phyloP scores from a whole-genome alignment of 1,140 invertebrate genomes.

The Caenorhabditis latens region DNA sequence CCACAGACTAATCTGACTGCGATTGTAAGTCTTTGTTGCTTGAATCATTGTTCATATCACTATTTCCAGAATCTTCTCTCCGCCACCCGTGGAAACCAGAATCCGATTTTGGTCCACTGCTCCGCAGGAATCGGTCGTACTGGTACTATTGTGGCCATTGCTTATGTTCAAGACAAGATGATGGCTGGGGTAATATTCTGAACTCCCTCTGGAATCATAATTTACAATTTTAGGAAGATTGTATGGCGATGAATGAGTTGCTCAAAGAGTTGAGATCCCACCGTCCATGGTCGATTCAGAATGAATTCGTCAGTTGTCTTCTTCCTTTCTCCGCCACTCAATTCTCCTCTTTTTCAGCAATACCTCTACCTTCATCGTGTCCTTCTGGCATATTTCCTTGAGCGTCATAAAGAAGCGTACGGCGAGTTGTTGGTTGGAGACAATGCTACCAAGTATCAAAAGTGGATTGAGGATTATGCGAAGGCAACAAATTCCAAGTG shows the following conservation, averaged over 20 bases:
- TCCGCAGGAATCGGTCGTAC: conserved; percentile 70
- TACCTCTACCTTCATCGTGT: conserved; percentile 64
- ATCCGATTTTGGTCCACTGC: conserved; percentile 70
- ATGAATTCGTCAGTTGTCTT: conserved; percentile 53
- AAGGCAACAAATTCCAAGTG: conserved; percentile 80
- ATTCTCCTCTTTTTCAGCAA: conserved; percentile 30
- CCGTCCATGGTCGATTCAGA: conserved; percentile 69
- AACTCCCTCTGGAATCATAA: too few species aligned
- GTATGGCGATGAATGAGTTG: conserved; percentile 68
- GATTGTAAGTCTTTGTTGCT: conserved; percentile 6
- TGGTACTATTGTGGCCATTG: conserved; percentile 68
- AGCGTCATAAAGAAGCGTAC: conserved; percentile 50
- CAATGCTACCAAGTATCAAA: conserved; percentile 30
- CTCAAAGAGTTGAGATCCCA: conserved; percentile 68
- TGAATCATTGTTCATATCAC: too few species aligned
- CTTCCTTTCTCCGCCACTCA: background rate
- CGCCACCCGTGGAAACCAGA: conserved; percentile 67
- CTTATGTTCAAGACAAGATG: conserved; percentile 68
- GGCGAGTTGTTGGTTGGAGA: conserved; percentile 46
- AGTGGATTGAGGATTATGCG: conserved; percentile 56
- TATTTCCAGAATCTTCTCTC: conserved; percentile 58
- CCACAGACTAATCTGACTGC: conserved; percentile 64
- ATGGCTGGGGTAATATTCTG: conserved; percentile 42
- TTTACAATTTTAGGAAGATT: background rate
- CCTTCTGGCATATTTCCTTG: conserved; percentile 58